phyloP scores from a whole-genome alignment of 2,113 vertebrate species.

The Limnothrissa miodon region DNA sequence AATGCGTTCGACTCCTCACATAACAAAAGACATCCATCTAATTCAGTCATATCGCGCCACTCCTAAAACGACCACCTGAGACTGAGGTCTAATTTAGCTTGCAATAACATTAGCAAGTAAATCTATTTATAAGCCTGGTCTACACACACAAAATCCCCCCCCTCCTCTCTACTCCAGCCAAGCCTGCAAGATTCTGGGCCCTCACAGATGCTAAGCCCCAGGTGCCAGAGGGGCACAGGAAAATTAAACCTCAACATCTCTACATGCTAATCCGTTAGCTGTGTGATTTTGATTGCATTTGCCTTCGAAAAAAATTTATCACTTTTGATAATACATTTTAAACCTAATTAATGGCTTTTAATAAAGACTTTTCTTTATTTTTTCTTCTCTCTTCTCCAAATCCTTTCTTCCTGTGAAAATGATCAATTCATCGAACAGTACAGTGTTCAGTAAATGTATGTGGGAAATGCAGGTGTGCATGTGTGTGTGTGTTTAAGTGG shows the following conservation, averaged over 20 bases:
- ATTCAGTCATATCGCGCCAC: constrained; percentile 38
- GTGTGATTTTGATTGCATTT: constrained; percentile 31
- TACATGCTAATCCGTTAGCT: constrained; percentile 45
- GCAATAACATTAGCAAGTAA: constrained; percentile 33
- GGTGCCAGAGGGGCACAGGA: constrained; percentile 26
- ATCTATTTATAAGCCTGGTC: constrained; percentile 26
- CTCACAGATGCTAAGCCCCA: constrained; percentile 11
- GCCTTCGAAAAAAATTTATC: constrained; percentile 33
- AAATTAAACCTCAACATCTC: constrained; percentile 51
- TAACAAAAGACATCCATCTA: constrained; percentile 31
- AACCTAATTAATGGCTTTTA: constrained; percentile 32
- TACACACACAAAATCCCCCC: constrained; percentile 21
- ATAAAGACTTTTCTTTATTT: constrained; percentile 13
- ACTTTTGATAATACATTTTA: constrained; percentile 44
- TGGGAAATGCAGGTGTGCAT: neutral
- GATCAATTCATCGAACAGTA: neutral
- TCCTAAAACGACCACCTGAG: constrained; percentile 36
- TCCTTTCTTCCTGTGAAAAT: neutral
- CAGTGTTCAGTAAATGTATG: neutral
- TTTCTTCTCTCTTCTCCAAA: neutral
- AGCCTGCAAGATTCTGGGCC: neutral
- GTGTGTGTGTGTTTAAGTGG: neutral
- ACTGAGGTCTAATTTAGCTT: constrained; percentile 43
- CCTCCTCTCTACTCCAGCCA: neutral
- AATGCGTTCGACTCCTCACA: neutral